Evolutionary conservation across 2,113 vertebrate genomes (phyloP).

Genomic region (Lepus europaeus): DNA sequence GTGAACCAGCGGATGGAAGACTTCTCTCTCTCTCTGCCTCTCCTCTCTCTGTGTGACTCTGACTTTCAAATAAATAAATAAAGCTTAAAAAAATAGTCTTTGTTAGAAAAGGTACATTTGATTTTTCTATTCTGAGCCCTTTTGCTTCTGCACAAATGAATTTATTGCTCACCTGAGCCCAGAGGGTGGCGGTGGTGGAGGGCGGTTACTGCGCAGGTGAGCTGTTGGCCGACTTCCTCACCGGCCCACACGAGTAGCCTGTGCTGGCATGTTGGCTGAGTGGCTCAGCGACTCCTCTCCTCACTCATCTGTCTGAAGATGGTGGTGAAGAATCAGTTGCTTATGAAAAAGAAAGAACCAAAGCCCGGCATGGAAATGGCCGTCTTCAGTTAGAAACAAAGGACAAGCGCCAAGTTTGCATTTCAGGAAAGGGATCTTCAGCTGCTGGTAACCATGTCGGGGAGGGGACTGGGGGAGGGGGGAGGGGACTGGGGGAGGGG

Average conservation of each 20-base stretch:
- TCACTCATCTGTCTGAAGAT: neutral
- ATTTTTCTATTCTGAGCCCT: slow-evolving; percentile 71
- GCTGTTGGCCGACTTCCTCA: rapidly evolving
- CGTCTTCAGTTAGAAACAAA: neutral
- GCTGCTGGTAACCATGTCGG: neutral
- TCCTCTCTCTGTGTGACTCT: too few relatives aligned
- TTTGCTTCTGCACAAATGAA: neutral
- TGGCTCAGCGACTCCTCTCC: too few relatives aligned
- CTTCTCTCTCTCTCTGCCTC: too few relatives aligned
- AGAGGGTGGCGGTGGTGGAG: too few relatives aligned
- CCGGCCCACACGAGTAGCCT: neutral
- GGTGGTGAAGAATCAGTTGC: neutral
- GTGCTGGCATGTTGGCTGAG: rapidly evolving
- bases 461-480: neutral
- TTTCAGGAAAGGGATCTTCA: neutral
- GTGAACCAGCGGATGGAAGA: too few relatives aligned
- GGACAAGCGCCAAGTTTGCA: too few relatives aligned
- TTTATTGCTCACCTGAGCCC: too few relatives aligned
- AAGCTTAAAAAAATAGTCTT: slow-evolving; percentile 72
- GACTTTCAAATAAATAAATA: too few relatives aligned
- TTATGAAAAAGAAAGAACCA: neutral
- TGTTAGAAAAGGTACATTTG: slow-evolving; percentile 86
- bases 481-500: too few relatives aligned
- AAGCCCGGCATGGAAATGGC: too few relatives aligned
- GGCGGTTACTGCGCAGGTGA: neutral